Percentiles rank a stretch among this genome's conserved stretches.
These are phyloP conservation scores for Philopotamus ludificatus DNA, from an alignment of 1,140 invertebrate species.

Conservation along the genomic window DNA sequence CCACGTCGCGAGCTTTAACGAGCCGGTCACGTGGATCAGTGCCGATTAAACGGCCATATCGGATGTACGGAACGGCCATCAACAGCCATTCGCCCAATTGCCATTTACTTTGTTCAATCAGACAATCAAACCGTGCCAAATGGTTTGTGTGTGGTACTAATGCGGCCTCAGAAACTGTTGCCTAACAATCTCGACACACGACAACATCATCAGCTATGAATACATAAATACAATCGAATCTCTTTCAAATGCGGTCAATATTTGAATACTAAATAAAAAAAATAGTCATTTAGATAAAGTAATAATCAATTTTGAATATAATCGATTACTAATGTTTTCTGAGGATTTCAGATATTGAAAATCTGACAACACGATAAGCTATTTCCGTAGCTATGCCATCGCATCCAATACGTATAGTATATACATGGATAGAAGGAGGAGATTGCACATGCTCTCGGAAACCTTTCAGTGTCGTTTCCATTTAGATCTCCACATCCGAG, in stretches of 20 bases:
- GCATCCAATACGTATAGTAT: too few relatives aligned
- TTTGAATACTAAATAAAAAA: too few relatives aligned
- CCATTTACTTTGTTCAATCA: neutral
- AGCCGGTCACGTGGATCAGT: conserved; percentile 11
- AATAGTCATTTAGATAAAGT: neutral
- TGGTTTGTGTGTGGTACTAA: neutral
- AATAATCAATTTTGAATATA: neutral
- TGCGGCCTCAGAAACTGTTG: neutral
- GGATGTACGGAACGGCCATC: neutral
- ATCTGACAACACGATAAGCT: too few relatives aligned
- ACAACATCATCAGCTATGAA: neutral
- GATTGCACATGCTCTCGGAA: too few relatives aligned
- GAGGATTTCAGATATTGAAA: too few relatives aligned
- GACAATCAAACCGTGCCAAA: neutral
- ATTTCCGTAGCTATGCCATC: too few relatives aligned
- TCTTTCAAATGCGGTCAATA: neutral
- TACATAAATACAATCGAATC: neutral
- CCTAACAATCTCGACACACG: neutral
- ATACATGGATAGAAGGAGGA: too few relatives aligned
- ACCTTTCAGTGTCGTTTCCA: too few relatives aligned
- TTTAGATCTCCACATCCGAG: too few relatives aligned
- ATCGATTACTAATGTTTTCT: neutral
- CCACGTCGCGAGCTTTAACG: conserved; percentile 8
- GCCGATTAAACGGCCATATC: conserved; percentile 15
- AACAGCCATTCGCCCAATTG: neutral